Conservation (phyloP, 2,888 invertebrate species). For the Gastracanthus pulcherrimus region DNA sequence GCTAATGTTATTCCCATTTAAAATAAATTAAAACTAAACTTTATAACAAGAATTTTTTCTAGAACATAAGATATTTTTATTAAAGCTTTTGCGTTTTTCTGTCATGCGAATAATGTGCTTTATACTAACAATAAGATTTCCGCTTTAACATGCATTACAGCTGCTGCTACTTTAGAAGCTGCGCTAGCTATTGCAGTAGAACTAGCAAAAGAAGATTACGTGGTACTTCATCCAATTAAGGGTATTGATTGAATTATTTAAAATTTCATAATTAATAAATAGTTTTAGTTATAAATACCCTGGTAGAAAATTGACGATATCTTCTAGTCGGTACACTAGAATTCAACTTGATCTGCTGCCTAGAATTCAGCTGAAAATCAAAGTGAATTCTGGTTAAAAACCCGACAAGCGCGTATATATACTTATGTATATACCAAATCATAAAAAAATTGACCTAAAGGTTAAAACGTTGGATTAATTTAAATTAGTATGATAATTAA, state of each 20-base stretch:
- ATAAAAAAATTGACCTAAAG: no score
- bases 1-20: neutral
- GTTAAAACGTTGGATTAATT: no score
- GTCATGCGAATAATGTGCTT: constrained; percentile 3
- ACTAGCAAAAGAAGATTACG: constrained; percentile 64
- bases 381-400: no score
- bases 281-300: neutral
- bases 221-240: constrained; percentile 54
- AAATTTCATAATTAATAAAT: neutral
- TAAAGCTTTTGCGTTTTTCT: neutral
- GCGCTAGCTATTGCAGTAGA: constrained; percentile 62
- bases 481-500: no score
- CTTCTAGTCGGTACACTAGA: no score
- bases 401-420: no score
- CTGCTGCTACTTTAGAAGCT: constrained; percentile 63
- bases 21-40: neutral
- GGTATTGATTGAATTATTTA: constrained; percentile 46
- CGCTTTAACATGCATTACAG: constrained; percentile 60
- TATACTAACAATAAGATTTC: neutral
- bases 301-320: no score
- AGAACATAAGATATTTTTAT: neutral
- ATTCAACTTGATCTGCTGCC: no score
- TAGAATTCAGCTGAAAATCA: no score
- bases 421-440: no score
- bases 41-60: neutral